Percentiles rank a stretch among this genome's conserved stretches.
These are phyloP conservation scores for Nasonia giraulti DNA, from an alignment of 1,140 invertebrate genomes.

Conservation along the genomic window DNA sequence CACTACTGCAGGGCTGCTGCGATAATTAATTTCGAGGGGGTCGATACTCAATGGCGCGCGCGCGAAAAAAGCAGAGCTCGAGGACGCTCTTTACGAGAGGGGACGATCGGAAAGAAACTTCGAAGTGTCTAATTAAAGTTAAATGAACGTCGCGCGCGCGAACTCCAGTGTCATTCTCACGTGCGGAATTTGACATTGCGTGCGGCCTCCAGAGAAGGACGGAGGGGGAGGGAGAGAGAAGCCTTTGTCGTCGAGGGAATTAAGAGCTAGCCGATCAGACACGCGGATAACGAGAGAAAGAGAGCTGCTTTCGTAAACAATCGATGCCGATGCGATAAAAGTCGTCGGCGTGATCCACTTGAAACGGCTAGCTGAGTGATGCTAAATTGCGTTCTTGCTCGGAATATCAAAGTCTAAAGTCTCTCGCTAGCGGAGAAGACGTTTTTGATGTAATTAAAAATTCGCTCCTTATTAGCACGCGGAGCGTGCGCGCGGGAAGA, in stretches of 20 bases:
- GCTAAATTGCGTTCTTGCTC: too few relatives aligned
- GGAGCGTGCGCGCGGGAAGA: too few relatives aligned
- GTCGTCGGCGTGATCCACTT: too few relatives aligned
- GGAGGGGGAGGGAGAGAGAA: background rate
- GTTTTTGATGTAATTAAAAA: background rate
- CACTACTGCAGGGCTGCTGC: too few relatives aligned
- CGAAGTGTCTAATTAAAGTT: conserved; percentile 29
- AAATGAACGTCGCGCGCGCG: background rate
- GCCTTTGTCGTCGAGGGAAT: conserved; percentile 4
- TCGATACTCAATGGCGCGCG: background rate
- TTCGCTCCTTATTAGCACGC: background rate
- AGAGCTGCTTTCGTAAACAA: background rate
- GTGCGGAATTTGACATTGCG: conserved; percentile 9
- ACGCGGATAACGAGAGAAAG: background rate
- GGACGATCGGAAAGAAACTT: background rate
- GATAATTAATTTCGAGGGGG: conserved; percentile 29
- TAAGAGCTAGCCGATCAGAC: background rate
- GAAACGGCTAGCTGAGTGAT: too few relatives aligned
- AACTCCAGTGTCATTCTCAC: conserved; percentile 24
- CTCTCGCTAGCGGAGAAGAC: too few relatives aligned
- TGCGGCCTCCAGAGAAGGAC: background rate
- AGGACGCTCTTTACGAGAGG: background rate
- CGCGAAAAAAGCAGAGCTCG: background rate
- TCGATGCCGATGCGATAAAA: background rate
- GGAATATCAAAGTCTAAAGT: background rate